Evolutionary conservation across 1,140 invertebrate genomes (phyloP).

Genomic region (Scaptomyza graminum): DNA sequence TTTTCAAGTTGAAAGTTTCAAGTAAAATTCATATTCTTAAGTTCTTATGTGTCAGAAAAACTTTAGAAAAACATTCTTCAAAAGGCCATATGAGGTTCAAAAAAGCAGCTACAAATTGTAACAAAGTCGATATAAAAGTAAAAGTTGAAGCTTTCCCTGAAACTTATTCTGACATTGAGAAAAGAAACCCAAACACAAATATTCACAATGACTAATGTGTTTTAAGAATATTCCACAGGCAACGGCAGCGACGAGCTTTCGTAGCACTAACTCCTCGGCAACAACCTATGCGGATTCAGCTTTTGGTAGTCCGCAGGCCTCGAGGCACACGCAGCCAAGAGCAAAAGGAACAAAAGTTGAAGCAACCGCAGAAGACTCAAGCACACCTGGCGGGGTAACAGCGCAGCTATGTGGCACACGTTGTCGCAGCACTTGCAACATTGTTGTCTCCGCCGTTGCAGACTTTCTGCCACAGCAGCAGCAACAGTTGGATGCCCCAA

Average conservation of each 20-base stretch:
- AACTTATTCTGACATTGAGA: too few species aligned
- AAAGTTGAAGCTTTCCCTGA: too few species aligned
- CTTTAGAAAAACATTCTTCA: too few species aligned
- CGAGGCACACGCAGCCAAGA: conserved; percentile 26
- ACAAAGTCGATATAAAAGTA: too few species aligned
- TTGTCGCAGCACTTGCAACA: conserved; percentile 89
- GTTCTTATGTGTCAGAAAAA: too few species aligned
- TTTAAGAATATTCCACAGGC: conserved; percentile 8
- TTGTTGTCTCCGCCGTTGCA: conserved; percentile 85
- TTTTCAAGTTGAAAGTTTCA: too few species aligned
- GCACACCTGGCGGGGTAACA: conserved; percentile 29
- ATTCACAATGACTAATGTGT: too few species aligned
- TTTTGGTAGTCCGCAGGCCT: conserved; percentile 76
- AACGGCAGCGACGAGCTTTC: conserved; percentile 67
- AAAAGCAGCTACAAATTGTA: too few species aligned
- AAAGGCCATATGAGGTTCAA: too few species aligned
- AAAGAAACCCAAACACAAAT: too few species aligned
- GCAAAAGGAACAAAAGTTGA: too few species aligned
- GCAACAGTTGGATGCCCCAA: conserved; percentile 19
- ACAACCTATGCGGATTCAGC: conserved; percentile 73
- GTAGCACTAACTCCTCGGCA: conserved; percentile 77
- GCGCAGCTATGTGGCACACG: conserved; percentile 75
- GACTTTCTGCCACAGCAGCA: conserved; percentile 67
- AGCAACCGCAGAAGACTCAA: background rate
- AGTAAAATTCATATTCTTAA: too few species aligned